A percentile compares a stretch with the other conserved stretches of the same genome.
Conservation (phyloP, 2,888 invertebrate genomes). For the Willowsia nigromaculata region DNA sequence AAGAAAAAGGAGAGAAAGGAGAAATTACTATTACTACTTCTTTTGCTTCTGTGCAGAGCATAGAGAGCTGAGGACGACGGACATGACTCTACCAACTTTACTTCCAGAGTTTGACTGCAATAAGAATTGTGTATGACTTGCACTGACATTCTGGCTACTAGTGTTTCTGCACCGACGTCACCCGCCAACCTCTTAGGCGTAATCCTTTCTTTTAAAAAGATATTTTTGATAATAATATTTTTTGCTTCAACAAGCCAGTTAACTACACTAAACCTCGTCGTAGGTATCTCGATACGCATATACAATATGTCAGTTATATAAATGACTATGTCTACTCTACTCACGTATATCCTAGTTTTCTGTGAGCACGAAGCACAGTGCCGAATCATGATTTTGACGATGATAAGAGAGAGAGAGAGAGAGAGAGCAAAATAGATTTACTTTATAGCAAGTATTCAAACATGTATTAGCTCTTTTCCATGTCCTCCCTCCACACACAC, state of each 20-base stretch:
- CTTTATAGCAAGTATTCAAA: neutral
- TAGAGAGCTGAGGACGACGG: neutral
- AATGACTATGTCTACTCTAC: no score
- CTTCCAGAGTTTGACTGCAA: slow-evolving; percentile 43
- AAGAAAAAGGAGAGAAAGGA: neutral
- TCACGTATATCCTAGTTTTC: neutral
- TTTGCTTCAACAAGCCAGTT: neutral
- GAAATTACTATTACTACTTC: neutral
- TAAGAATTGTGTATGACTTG: slow-evolving; percentile 53
- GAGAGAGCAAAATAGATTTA: neutral
- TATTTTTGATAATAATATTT: neutral
- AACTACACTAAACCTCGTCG: no score
- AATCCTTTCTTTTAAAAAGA: slow-evolving; percentile 29
- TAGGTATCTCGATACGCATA: no score
- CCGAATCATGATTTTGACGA: neutral
- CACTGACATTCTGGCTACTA: slow-evolving; percentile 35
- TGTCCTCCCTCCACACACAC: slow-evolving; percentile 22
- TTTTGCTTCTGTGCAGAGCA: neutral
- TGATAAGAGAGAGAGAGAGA: no score
- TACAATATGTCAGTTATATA: no score
- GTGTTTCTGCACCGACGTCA: slow-evolving; percentile 12
- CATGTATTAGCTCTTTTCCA: slow-evolving; percentile 1
- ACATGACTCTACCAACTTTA: slow-evolving; percentile 49
- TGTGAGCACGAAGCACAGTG: neutral
- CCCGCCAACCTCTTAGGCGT: neutral